Evolutionary conservation across 92 coral and sea anemone species (phyloP), one percentile per base, ranked within the genome.

Genomic region (Siderastrea siderea): DNA sequence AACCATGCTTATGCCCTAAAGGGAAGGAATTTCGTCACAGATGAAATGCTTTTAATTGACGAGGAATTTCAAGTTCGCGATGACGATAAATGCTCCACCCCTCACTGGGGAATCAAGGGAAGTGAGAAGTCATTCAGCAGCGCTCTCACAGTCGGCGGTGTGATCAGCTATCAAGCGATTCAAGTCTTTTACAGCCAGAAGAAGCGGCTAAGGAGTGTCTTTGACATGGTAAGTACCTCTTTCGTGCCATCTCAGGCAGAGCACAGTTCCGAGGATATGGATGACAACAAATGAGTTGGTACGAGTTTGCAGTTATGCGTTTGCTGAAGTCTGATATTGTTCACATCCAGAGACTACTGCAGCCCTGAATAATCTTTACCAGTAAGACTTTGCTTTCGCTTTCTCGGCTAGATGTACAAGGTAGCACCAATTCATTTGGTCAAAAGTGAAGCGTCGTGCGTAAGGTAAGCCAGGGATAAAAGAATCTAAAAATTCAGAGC

Each of bases 101-200:
- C 75, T 48, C 63, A 61, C 87, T 71, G 76, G 76, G 76, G 76
- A 7, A 48, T 11, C 2, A 71, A 16, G 9, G 54, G 55, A 5
- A 46, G 80, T 15, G 89, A 84, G 75, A 89, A 77, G 59, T 77
- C 92, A 4, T 89, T 89, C 89, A 75, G 80, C 47, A 51, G 68
- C 44, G 89, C 92, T 0, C 89, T 89, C 59, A 55, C 75, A 15
- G 78, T 83, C 46, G 68, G 73, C 14, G 92, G 92, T 48, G 80
- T 84, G 60, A 78, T 67, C 68, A 84, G 92, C 72, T 89, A 75
- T 69, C 92, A 89, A 69, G 68, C 84, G 50, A 75, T 89, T 19
- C 68, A 75, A 45, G 50, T 88, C 14, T 74, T 66, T 0, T 58
- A 62, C 26, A 64, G 75, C 49, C 80, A 81, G 59, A 63, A 88